Evolutionary conservation across 2,113 vertebrate species (phyloP), one percentile per base, ranked within the genome.

Genomic region (Psettodes erumei): DNA sequence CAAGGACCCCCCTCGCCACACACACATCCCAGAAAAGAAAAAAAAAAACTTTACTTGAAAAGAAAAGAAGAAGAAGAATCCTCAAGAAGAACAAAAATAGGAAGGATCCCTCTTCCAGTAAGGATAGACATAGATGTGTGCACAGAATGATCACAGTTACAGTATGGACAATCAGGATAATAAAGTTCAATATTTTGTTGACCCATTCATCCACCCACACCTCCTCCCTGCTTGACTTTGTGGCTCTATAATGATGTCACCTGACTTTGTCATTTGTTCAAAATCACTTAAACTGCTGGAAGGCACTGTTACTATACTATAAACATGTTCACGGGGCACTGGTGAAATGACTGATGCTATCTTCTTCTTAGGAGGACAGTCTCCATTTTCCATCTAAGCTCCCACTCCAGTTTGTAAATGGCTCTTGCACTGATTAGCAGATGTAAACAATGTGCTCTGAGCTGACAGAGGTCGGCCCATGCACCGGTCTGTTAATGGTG

Each of bases 371-470:
- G 38, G 38, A 5, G n/a, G 42, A 8, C 15, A 43, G 18, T n/a
- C 42, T 45, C 42, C n/a, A 19, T 45, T 45, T 45, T 45, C n/a
- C 42, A 45, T 45, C 6, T 3, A 27, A 64, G 21, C 23, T 50
- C 51, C 51, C 18, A 38, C n/a, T 11, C 10, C 23, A 5, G 23
- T 45, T 28, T 54, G 13, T 25, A 19, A 21, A 43, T 25, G 12
- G 15, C 53, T 25, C 8, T 37, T 38, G 18, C 5, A 32, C 27
- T 19, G 15, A 53, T 58, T 32, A 19, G 12, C 33, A 42, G 47
- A 55, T 40, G 48, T 66, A 59, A 54, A 53, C 38, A 47, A 12
- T 45, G 32, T 37, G 53, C 73, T 51, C 30, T 9, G 25, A 28
- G 19, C 25, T 40, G 30, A 53, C 33, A 51, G 45, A 55, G 37